Evolutionary conservation across 2,113 vertebrate species (phyloP).

Genomic region (Coturnix japonica): DNA sequence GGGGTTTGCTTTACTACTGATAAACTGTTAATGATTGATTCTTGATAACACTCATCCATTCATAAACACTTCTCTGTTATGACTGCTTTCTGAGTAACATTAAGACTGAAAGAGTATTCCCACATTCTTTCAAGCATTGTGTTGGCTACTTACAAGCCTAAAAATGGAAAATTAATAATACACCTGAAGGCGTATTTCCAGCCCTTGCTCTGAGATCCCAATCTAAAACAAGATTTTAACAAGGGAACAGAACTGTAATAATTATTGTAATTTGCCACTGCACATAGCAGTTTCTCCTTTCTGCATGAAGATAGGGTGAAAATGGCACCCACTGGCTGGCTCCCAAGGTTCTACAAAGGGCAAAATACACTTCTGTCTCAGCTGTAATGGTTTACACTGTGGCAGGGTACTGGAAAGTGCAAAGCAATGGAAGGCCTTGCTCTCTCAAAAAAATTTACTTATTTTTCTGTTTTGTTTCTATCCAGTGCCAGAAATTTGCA

Average conservation of each 20-base stretch:
- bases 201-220: background rate
- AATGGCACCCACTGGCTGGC: background rate
- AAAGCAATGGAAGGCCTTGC: background rate
- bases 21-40: conserved; percentile 52
- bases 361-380: background rate
- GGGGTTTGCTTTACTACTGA: background rate
- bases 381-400: background rate
- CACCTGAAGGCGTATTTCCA: background rate
- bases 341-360: background rate
- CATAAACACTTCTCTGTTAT: conserved; percentile 18
- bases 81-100: conserved; percentile 41
- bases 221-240: background rate
- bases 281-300: accelerated
- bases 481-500: background rate
- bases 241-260: background rate
- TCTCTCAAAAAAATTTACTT: background rate
- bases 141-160: background rate
- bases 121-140: background rate
- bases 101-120: conserved; percentile 37
- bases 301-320: background rate
- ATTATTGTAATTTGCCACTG: background rate
- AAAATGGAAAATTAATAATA: background rate
- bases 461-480: background rate
- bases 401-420: background rate
- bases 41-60: conserved; percentile 25